Evolutionary conservation across 2,113 vertebrate species (phyloP).

Genomic region (Macroglossus sobrinus): DNA sequence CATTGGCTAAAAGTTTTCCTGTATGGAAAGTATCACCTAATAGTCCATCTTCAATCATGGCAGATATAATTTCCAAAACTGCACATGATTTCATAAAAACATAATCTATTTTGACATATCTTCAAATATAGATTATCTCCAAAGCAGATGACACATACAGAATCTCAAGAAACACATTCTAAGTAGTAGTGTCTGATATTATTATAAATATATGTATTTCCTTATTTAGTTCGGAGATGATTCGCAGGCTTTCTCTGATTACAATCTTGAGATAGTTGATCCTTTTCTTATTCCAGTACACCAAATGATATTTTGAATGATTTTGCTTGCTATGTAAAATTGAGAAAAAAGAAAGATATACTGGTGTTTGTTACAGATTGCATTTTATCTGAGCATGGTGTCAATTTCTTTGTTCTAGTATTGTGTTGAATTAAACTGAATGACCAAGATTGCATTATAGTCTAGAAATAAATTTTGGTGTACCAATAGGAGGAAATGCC

Average conservation of each 20-base stretch:
- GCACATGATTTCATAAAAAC: not conserved
- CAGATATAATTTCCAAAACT: slow-evolving; percentile 20
- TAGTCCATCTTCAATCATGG: not conserved
- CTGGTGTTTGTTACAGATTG: not conserved
- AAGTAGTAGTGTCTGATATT: not conserved
- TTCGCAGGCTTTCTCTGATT: not conserved
- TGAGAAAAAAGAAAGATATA: not conserved
- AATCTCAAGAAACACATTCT: not conserved
- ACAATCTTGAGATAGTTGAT: not conserved
- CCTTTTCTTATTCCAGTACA: not conserved
- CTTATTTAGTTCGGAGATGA: not conserved
- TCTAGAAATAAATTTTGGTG: slow-evolving; percentile 14
- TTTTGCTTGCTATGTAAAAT: slow-evolving; percentile 18
- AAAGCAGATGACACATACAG: slow-evolving; percentile 2
- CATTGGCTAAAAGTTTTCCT: not conserved
- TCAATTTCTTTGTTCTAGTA: slow-evolving; percentile 17
- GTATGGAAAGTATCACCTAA: not conserved
- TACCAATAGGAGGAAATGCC: not conserved
- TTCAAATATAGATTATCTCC: slow-evolving; percentile 18
- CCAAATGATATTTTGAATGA: slow-evolving; percentile 9
- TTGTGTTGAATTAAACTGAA: not conserved
- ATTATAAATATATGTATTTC: not conserved
- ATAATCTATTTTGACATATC: not conserved
- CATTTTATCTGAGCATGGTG: slow-evolving; percentile 1
- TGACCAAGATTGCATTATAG: not conserved